Base-by-base conservation (phyloP, 2,797 vertebrate species). In the Arnoldichthys spilopterus region DNA sequence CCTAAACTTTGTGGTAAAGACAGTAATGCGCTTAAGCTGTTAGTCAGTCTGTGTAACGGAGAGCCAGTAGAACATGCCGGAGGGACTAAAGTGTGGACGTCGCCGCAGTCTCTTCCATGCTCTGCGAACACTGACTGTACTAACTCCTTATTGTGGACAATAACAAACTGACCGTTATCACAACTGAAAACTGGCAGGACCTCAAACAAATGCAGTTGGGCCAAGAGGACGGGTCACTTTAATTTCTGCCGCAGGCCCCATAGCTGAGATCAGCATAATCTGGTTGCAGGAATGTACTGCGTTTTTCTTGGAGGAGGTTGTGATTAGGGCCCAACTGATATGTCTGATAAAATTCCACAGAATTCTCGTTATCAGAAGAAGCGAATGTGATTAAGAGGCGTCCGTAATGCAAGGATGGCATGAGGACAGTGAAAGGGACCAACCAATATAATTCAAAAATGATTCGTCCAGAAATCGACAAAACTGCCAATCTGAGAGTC, bases 151-250 rank as follows among this genome's bases (percentile, higher is more conserved):
- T 32, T 28, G 43, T 37, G n/a, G 28, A 51, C 43, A 15, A 69
- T 70, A 62, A 32, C 76, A 68, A 28, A 37, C 15, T 2, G 12
- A 34, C 43, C 34, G 22, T 62, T 47, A 74, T 77, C 72, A 56
- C 49, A 20, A 9, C 54, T 64, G 76, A 73, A 62, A 67, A 30
- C 18, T 69, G 37, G 49, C 40, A 51, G 43, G 66, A 76, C 45
- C 51, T 49, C 59, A n/a, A 30, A 59, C 56, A 62, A 5, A 40
- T 9, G 5, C 37, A 18, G 26, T 28, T 34, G 47, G 47, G 32
- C 70, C 69, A 22, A 28, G 37, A 72, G 59, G 61, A 58, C 45
- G 37, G 62, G 51, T 37, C 24, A 67, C 70, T 47, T 59, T 68
- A 30, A 37, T 73, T 49, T 37, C 71, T 49, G 53, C 69, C 59